phyloP scores from a whole-genome alignment of 2,888 invertebrate species.

The Trachelus tabidus region DNA sequence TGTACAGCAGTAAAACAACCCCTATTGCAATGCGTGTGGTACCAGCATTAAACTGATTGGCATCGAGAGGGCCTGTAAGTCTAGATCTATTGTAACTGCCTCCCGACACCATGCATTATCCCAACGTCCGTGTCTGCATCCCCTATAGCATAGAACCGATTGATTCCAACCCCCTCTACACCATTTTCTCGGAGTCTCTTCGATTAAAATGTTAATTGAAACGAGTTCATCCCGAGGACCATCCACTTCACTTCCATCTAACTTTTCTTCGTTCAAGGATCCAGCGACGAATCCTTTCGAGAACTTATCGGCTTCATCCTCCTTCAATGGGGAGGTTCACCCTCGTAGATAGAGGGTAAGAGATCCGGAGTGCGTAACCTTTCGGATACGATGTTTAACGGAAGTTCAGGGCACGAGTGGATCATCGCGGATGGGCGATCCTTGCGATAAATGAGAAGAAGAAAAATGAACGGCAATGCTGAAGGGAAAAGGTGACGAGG shows the following conservation, averaged over 20 bases:
- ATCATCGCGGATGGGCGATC: neutral
- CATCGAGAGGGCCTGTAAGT: slow-evolving; percentile 27
- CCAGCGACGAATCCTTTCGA: neutral
- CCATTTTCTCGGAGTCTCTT: neutral
- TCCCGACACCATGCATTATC: slow-evolving; percentile 22
- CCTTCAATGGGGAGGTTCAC: neutral
- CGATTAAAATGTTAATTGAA: neutral
- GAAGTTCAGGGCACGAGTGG: neutral
- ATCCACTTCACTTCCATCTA: neutral
- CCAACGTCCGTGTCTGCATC: neutral
- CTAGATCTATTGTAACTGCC: slow-evolving; percentile 26
- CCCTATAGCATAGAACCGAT: neutral
- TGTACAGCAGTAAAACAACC: neutral
- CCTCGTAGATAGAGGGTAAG: neutral
- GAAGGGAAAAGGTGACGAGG: slow-evolving; percentile 45
- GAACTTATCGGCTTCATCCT: neutral
- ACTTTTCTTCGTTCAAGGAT: neutral
- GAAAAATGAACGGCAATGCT: slow-evolving; percentile 18
- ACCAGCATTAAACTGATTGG: slow-evolving; percentile 31
- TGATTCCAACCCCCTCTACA: neutral
- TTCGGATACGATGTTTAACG: neutral
- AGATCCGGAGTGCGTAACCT: neutral
- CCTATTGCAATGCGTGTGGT: slow-evolving; percentile 27
- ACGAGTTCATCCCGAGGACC: neutral
- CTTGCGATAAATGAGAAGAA: neutral